Percentiles rank a stretch among this genome's conserved stretches.
Evolutionary conservation across 2,113 vertebrate species (phyloP).

Genomic region (Macrotis lagotis): DNA sequence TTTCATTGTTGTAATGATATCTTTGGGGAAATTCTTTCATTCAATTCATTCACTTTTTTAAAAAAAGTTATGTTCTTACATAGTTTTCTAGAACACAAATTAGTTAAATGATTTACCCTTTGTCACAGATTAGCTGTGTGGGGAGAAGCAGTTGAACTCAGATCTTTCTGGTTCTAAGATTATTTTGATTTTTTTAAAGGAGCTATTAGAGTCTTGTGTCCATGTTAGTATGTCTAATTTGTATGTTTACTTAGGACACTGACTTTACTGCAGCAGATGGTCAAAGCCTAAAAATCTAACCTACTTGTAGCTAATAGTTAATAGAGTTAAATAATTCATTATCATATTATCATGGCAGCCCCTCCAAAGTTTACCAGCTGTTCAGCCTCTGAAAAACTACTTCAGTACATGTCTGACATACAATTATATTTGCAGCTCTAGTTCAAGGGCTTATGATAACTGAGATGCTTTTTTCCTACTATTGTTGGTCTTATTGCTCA

Average conservation of each 20-base stretch:
- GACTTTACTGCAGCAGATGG: constrained; percentile 34
- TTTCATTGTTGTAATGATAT: not conserved
- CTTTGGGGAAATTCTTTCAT: not conserved
- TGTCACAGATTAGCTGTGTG: not conserved
- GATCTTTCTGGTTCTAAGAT: not conserved
- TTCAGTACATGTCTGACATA: not conserved
- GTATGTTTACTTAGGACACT: constrained; percentile 27
- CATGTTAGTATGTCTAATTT: constrained; percentile 28
- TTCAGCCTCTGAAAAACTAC: constrained; percentile 1
- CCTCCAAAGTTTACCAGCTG: constrained; percentile 18
- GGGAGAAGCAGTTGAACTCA: not conserved
- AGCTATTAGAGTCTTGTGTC: not conserved
- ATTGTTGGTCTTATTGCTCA: not conserved
- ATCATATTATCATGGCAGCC: not conserved
- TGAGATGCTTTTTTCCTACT: constrained; percentile 13
- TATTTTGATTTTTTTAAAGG: not conserved
- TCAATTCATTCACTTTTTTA: not conserved
- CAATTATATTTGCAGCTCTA: not conserved
- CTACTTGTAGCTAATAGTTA: constrained; percentile 46
- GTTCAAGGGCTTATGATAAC: not conserved
- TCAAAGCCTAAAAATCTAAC: constrained; percentile 37
- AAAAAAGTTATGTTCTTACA: not conserved
- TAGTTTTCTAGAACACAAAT: not conserved
- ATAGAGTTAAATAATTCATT: constrained; percentile 20
- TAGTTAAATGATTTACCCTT: not conserved